Percentiles rank a stretch among this genome's conserved stretches.
Evolutionary conservation across 2,888 invertebrate species (phyloP).

Genomic region (Agrochola circellaris): DNA sequence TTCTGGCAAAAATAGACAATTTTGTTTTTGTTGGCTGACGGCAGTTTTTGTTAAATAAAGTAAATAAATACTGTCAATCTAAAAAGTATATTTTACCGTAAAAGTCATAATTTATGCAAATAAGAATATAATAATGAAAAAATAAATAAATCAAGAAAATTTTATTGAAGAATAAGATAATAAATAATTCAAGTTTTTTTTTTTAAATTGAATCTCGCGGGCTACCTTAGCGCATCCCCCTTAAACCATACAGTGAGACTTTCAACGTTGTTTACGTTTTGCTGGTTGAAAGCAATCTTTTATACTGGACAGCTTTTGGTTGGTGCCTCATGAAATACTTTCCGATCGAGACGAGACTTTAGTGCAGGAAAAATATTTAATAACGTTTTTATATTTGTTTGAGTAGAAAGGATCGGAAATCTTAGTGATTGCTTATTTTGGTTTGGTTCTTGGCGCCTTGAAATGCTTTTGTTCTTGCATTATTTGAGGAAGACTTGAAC

Average conservation of each 20-base stretch:
- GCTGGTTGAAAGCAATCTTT: conserved; percentile 22
- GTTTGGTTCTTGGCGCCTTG: not conserved
- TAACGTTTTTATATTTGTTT: conserved; percentile 10
- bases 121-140: too few species aligned
- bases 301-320: conserved; percentile 41
- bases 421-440: not conserved
- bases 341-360: conserved; percentile 18
- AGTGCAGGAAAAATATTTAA: conserved; percentile 26
- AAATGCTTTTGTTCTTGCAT: not conserved
- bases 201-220: too few species aligned
- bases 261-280: conserved; percentile 20
- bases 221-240: too few species aligned
- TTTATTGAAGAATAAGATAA: too few species aligned
- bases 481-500: conserved; percentile 1
- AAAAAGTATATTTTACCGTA: not conserved
- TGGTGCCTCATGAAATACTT: conserved; percentile 50
- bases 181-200: too few species aligned
- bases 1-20: not conserved
- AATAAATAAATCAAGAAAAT: too few species aligned
- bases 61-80: conserved; percentile 1
- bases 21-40: not conserved
- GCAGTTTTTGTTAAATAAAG: conserved; percentile 4
- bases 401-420: not conserved
- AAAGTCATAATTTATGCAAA: not conserved
- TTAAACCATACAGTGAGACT: conserved; percentile 22